These are phyloP conservation scores for Porphyrio hochstetteri DNA, from an alignment of 2,113 vertebrate species.

Conservation along the genomic window DNA sequence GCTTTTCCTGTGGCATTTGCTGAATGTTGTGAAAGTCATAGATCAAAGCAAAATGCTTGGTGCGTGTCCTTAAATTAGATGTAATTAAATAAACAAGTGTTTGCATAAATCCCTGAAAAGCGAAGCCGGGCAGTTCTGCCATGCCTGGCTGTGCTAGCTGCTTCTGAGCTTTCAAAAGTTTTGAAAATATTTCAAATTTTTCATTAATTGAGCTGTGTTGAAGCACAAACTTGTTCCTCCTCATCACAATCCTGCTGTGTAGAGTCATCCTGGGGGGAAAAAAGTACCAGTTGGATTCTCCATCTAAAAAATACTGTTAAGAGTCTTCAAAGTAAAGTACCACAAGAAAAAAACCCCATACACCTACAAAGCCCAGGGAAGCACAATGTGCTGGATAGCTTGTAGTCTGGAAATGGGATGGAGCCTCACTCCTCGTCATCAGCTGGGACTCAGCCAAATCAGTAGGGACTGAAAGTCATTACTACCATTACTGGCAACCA, in stretches of 20 bases:
- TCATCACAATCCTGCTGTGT: background rate
- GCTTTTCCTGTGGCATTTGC: conserved; percentile 6
- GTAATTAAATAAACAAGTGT: conserved; percentile 11
- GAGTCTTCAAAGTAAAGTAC: background rate
- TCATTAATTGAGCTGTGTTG: background rate
- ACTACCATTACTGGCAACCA: background rate
- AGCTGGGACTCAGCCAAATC: background rate
- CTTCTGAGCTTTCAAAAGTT: background rate
- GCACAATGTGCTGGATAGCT: rapidly evolving
- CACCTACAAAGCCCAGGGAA: background rate
- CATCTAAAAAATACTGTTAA: background rate
- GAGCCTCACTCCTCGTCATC: background rate
- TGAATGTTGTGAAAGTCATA: background rate
- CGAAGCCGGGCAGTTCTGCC: background rate
- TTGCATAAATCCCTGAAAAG: conserved; percentile 44
- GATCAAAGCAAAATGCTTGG: background rate
- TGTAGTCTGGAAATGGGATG: background rate
- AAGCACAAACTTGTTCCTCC: background rate
- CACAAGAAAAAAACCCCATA: background rate
- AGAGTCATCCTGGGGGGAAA: background rate
- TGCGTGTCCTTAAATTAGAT: background rate
- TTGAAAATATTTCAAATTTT: background rate
- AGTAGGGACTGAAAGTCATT: background rate
- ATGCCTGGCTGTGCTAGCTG: rapidly evolving
- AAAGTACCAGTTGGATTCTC: background rate